Percentiles rank a stretch among this genome's conserved stretches.
These are phyloP conservation scores for Phrixothrix hirtus DNA, from an alignment of 2,888 invertebrate genomes.

Conservation along the genomic window DNA sequence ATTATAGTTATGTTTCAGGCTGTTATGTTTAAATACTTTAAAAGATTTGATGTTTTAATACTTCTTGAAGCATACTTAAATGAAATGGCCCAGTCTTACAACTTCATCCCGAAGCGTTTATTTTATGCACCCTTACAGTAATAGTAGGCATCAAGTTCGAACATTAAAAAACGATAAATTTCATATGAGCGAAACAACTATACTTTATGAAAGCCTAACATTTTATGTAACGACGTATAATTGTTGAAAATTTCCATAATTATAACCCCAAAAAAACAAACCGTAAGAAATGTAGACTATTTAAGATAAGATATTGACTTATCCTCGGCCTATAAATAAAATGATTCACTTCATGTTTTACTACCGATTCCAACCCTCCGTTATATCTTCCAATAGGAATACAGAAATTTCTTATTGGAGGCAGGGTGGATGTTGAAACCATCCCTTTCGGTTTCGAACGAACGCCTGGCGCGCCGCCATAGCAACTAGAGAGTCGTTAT, in stretches of 20 bases:
- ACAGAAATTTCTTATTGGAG: slow-evolving; percentile 38
- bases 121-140: no score
- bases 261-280: slow-evolving; percentile 52
- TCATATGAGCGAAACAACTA: no score
- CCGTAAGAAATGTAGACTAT: slow-evolving; percentile 55
- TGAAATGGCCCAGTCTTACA: no score
- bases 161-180: no score
- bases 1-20: no score
- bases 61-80: no score
- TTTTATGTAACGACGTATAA: slow-evolving; percentile 45
- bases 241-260: slow-evolving; percentile 54
- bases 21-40: no score
- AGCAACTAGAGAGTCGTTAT: slow-evolving; percentile 42
- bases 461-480: slow-evolving; percentile 48
- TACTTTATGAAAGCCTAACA: slow-evolving; percentile 36
- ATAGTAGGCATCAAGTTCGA: no score
- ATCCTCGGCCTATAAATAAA: slow-evolving; percentile 49
- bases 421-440: slow-evolving; percentile 45
- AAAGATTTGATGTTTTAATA: no score
- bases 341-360: slow-evolving; percentile 39
- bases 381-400: slow-evolving; percentile 33
- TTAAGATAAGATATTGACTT: slow-evolving; percentile 55
- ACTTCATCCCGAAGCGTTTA: no score
- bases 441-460: slow-evolving; percentile 42
- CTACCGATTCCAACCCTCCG: slow-evolving; percentile 33